Evolutionary conservation across 2,797 vertebrate genomes (phyloP).

Genomic region (Gadopsis bispinosus): DNA sequence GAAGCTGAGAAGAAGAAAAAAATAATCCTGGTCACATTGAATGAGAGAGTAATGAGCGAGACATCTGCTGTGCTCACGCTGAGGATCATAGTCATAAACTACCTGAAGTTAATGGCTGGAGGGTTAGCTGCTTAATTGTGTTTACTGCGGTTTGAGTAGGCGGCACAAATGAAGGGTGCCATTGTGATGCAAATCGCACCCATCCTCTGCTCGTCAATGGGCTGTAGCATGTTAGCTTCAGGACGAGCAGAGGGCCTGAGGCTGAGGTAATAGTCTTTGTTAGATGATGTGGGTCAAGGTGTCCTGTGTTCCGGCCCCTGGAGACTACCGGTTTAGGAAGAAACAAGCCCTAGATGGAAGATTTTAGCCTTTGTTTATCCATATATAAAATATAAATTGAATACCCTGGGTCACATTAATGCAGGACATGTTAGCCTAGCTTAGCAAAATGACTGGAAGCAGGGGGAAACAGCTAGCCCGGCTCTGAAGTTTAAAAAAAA

Average conservation of each 20-base stretch:
- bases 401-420: too few species aligned
- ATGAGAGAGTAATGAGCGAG: constrained; percentile 16
- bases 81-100: not conserved
- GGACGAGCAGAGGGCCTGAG: not conserved
- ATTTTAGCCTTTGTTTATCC: not conserved
- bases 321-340: not conserved
- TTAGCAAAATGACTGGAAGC: too few species aligned
- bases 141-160: constrained; percentile 13
- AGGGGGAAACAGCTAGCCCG: too few species aligned
- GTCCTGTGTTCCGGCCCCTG: not conserved
- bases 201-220: not conserved
- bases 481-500: too few species aligned
- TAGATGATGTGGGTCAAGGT: constrained; percentile 17
- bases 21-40: not conserved
- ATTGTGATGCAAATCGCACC: constrained; percentile 13
- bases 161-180: constrained; percentile 24
- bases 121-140: constrained; percentile 31
- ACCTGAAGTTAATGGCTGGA: constrained; percentile 32
- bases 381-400: not conserved
- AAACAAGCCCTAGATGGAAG: constrained; percentile 1
- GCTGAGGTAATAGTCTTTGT: not conserved
- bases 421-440: too few species aligned
- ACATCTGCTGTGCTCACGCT: not conserved
- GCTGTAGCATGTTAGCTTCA: not conserved
- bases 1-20: not conserved